A percentile compares a stretch with the other conserved stretches of the same genome.
Conservation (phyloP, 2,113 vertebrate genomes). For the Pimephales promelas region DNA sequence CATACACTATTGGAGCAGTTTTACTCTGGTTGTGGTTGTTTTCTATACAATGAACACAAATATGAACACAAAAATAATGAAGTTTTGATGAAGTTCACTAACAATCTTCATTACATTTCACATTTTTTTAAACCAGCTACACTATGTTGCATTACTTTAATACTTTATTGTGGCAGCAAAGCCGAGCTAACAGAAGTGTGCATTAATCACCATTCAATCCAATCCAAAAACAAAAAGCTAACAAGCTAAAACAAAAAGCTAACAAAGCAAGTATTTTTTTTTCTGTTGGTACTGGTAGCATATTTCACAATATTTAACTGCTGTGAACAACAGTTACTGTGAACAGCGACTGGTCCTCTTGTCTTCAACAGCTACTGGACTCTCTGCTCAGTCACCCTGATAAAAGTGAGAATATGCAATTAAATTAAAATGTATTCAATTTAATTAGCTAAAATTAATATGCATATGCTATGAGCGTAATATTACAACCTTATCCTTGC, state of each 20-base stretch:
- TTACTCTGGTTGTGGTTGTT: too few species aligned
- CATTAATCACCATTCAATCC: not conserved
- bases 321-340: not conserved
- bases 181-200: not conserved
- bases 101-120: too few species aligned
- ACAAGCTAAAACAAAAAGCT: not conserved
- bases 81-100: too few species aligned
- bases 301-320: not conserved
- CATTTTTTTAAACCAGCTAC: too few species aligned
- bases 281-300: not conserved
- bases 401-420: not conserved
- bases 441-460: not conserved
- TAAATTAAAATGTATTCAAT: not conserved
- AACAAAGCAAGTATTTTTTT: not conserved
- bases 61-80: too few species aligned
- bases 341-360: not conserved
- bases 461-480: not conserved
- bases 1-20: too few species aligned
- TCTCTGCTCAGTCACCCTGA: not conserved
- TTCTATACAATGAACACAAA: too few species aligned
- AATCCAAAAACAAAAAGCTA: not conserved
- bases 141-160: not conserved
- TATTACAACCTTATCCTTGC: conserved; percentile 9
- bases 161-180: not conserved
- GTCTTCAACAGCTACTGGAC: not conserved